phyloP scores from a whole-genome alignment of 2,888 invertebrate species.

The Aleiodes leptofemur region DNA sequence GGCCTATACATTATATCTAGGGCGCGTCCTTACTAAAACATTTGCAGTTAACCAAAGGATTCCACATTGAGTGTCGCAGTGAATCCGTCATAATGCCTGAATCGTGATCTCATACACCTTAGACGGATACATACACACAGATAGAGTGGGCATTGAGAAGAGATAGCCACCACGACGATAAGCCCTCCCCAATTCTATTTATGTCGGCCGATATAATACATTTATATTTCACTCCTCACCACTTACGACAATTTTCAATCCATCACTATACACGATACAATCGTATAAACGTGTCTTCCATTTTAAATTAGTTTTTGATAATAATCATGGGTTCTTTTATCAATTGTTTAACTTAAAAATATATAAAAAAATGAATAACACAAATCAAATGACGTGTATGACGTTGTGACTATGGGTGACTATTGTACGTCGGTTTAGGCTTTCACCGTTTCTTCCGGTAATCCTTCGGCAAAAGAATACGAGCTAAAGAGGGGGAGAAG shows the following conservation, averaged over 20 bases:
- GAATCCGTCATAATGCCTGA: constrained; percentile 68
- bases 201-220: constrained; percentile 44
- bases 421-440: constrained; percentile 28
- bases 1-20: constrained; percentile 43
- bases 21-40: constrained; percentile 46
- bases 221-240: constrained; percentile 9
- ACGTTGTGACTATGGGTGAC: constrained; percentile 21
- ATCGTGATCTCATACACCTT: constrained; percentile 64
- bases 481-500: no score
- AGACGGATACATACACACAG: constrained; percentile 40
- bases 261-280: constrained; percentile 38
- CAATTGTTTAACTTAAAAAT: no score
- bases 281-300: constrained; percentile 1
- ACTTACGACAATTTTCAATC: constrained; percentile 28
- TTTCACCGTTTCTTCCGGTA: constrained; percentile 13
- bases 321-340: no score
- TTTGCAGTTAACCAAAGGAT: constrained; percentile 54
- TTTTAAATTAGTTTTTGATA: no score
- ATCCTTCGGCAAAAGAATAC: neutral
- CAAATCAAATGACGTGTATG: constrained; percentile 27
- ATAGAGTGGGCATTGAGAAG: constrained; percentile 30
- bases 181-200: constrained; percentile 54
- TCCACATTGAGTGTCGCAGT: constrained; percentile 54
- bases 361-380: constrained; percentile 13
- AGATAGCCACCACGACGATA: constrained; percentile 52